Percentiles rank a stretch among this genome's conserved stretches.
These are phyloP conservation scores for Myiopsitta monachus DNA, from an alignment of 2,113 vertebrate species.

Conservation along the genomic window DNA sequence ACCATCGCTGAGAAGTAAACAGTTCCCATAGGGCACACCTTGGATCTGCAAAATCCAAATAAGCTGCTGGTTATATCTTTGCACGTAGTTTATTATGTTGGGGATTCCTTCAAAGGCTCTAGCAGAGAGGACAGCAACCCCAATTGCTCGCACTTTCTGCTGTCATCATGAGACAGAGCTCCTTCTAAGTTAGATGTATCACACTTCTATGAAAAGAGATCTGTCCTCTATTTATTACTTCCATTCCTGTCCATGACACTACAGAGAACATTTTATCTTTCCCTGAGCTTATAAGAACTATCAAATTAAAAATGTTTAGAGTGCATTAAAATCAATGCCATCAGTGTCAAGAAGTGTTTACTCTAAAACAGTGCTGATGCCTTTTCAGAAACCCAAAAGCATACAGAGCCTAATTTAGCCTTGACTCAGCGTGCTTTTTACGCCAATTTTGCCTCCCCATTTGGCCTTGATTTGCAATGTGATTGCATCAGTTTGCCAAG, in stretches of 20 bases:
- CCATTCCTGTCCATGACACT: not conserved
- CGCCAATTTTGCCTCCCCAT: not conserved
- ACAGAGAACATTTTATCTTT: not conserved
- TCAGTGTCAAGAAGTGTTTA: not conserved
- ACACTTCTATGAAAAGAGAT: not conserved
- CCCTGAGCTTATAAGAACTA: not conserved
- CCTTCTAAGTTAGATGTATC: not conserved
- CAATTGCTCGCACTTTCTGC: not conserved
- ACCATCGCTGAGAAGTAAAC: constrained; percentile 86
- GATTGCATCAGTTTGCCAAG: not conserved
- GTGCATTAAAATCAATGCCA: not conserved
- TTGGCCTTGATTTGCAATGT: not conserved
- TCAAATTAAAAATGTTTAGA: not conserved
- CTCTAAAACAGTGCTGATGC: not conserved
- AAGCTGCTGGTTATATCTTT: not conserved
- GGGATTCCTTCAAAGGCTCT: not conserved
- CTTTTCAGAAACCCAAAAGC: not conserved
- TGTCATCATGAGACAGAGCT: not conserved
- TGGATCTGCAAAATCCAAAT: constrained; percentile 77
- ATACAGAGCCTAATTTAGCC: not conserved
- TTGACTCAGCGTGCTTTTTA: not conserved
- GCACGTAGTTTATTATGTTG: accelerated
- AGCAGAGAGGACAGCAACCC: not conserved
- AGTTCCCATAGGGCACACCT: constrained; percentile 87
- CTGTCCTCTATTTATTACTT: not conserved